Conservation (phyloP, 2,888 invertebrate genomes). For the Loripinus fragilis region DNA sequence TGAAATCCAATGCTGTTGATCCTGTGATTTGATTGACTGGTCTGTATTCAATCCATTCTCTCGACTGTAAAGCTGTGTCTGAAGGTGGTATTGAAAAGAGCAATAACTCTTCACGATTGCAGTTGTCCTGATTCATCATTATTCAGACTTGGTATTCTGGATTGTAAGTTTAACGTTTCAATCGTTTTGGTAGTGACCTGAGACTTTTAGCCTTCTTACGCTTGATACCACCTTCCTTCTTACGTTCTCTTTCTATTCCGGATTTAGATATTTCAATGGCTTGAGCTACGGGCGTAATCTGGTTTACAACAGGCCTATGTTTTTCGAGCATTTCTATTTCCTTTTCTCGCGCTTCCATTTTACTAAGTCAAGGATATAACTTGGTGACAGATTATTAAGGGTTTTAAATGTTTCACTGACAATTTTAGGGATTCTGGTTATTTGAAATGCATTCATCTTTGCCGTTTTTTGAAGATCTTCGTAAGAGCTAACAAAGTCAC, state of each 20-base stretch:
- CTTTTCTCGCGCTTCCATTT: too few species aligned
- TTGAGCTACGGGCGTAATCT: not conserved
- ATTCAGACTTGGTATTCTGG: not conserved
- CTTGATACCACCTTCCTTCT: not conserved
- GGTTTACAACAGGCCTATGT: too few species aligned
- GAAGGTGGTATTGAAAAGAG: not conserved
- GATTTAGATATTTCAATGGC: not conserved
- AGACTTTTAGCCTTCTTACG: conserved; percentile 1
- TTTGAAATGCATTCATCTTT: too few species aligned
- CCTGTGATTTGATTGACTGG: not conserved
- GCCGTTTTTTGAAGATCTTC: too few species aligned
- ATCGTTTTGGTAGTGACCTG: not conserved
- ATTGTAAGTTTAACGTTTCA: not conserved
- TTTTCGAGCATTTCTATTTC: too few species aligned
- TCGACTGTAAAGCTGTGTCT: not conserved
- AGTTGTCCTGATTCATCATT: too few species aligned
- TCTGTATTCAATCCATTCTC: not conserved
- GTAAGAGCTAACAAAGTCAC: too few species aligned
- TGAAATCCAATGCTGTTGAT: not conserved
- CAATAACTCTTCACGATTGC: not conserved
- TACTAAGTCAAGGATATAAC: too few species aligned
- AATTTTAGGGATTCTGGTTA: too few species aligned
- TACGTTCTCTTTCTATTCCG: not conserved
- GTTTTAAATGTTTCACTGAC: too few species aligned
- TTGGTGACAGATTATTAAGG: too few species aligned